Evolutionary conservation across 2,113 vertebrate species (phyloP).

Genomic region (Bubo scandiacus): DNA sequence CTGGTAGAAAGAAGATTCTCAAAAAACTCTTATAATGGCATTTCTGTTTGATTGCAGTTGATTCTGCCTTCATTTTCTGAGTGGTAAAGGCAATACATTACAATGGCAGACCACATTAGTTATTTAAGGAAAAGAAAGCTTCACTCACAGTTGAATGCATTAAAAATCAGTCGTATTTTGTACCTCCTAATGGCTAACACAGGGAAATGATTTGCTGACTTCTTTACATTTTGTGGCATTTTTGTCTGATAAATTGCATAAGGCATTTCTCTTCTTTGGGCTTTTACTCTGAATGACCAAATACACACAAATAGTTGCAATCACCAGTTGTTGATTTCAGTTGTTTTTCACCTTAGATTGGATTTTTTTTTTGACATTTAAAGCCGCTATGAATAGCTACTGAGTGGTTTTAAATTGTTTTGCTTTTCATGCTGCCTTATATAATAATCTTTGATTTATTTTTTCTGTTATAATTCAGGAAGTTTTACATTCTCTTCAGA

Average conservation of each 20-base stretch:
- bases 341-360: not conserved
- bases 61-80: not conserved
- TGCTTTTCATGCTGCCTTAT: not conserved
- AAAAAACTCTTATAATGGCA: not conserved
- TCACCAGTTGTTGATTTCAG: conserved; percentile 14
- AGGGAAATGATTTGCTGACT: conserved; percentile 18
- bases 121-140: not conserved
- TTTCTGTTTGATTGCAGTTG: conserved; percentile 38
- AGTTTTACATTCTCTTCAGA: not conserved
- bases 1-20: not conserved
- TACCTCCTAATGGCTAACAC: not conserved
- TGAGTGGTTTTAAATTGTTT: not conserved
- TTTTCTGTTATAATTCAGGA: not conserved
- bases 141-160: not conserved
- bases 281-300: conserved; percentile 14
- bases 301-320: conserved; percentile 10
- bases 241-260: conserved; percentile 4
- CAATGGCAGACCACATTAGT: not conserved
- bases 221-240: not conserved
- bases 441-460: not conserved
- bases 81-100: not conserved
- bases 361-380: not conserved
- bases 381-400: not conserved
- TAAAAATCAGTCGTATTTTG: conserved; percentile 6
- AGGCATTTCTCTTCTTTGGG: not conserved